phyloP scores from a whole-genome alignment of 64 coral and sea anemone species.

The Anthopleura sola region DNA sequence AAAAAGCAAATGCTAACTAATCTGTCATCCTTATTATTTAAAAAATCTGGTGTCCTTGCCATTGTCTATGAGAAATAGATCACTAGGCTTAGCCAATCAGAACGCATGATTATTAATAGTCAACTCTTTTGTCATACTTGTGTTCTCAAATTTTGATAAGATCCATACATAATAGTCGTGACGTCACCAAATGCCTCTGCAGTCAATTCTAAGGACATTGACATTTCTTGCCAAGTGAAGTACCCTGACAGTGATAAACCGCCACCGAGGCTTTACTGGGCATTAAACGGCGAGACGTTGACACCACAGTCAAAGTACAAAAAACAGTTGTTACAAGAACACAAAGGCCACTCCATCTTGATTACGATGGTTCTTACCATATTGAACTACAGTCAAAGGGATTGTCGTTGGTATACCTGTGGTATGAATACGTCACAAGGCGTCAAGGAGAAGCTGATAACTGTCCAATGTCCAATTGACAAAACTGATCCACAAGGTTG shows the following conservation, averaged over 20 bases:
- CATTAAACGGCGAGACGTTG: neutral
- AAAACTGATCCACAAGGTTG: neutral
- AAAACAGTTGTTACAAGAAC: neutral
- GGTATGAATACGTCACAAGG: slow-evolving; percentile 8
- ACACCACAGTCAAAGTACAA: neutral
- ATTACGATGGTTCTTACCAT: neutral
- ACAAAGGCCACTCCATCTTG: neutral
- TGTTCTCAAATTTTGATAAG: neutral
- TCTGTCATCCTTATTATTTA: no score
- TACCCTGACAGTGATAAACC: neutral
- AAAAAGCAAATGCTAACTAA: no score
- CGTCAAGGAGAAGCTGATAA: neutral
- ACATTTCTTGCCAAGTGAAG: neutral
- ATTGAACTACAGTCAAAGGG: neutral
- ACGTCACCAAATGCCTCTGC: neutral
- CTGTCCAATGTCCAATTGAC: neutral
- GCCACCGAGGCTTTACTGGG: neutral
- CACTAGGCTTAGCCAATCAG: no score
- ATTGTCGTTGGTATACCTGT: slow-evolving; percentile 17
- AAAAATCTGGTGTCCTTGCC: no score
- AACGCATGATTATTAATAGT: no score
- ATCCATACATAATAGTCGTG: neutral
- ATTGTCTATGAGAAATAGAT: no score
- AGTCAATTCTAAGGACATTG: neutral
- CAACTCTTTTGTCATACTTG: neutral